Conservation (phyloP, 2,113 vertebrate species). For the Platysteira castanea region DNA sequence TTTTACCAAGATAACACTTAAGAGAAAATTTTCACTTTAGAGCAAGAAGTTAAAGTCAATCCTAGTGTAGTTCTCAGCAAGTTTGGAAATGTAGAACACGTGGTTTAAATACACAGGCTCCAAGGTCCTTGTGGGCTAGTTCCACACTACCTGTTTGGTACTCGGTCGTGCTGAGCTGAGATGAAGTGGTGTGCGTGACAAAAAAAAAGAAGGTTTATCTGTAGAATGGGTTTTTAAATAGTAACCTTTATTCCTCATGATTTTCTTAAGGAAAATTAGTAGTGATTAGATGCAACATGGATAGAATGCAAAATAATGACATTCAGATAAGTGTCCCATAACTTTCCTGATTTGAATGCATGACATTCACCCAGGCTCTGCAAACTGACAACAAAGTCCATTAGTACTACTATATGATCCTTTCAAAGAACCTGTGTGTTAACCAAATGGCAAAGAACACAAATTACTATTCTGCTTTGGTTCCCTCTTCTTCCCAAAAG, state of each 20-base stretch:
- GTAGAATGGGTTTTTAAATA: not conserved
- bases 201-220: not conserved
- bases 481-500: not conserved
- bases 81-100: not conserved
- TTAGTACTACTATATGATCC: not conserved
- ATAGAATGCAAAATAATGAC: not conserved
- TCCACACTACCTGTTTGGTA: fast-evolving
- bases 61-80: not conserved
- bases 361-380: not conserved
- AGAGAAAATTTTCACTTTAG: not conserved
- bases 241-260: not conserved
- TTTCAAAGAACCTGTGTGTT: not conserved
- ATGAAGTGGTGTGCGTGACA: not conserved
- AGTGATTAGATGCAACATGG: not conserved
- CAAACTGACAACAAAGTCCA: not conserved
- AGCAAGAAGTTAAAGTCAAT: not conserved
- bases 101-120: not conserved
- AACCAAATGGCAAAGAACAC: not conserved
- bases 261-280: not conserved
- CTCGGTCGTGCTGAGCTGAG: not conserved
- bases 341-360: not conserved
- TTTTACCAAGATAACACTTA: not conserved
- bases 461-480: not conserved
- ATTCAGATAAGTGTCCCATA: not conserved
- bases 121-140: not conserved